Evolutionary conservation across 2,113 vertebrate species (phyloP), one percentile per base, ranked within the genome.

Genomic region (Chlorodrepanis virens): DNA sequence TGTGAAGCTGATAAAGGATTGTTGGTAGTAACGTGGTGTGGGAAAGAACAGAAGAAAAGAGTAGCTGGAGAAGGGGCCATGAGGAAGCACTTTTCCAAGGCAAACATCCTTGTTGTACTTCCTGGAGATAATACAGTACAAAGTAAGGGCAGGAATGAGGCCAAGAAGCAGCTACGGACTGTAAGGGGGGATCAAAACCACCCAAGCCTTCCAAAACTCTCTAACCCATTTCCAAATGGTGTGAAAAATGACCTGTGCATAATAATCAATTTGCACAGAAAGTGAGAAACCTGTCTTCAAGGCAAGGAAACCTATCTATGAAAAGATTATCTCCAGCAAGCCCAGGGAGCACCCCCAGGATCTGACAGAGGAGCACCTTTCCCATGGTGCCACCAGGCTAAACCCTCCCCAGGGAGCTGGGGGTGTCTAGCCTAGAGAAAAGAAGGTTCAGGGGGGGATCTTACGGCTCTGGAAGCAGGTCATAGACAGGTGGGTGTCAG

Each of bases 211-310:
- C 35, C 16, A n/a, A 79, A 87, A 16, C 29, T 12, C 49, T 56
- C 29, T 4, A 3, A 71, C 8, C 3, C 16, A 40, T 63, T 47
- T 54, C 29, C 16, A 47, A 53, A 60, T 15, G 8, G 5, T 35
- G 45, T 6, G 4, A 24, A 57, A 72, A 65, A 65, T 22, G 0
- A 47, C 14, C 56, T 24, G n/a, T 0, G 0, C 14, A 11, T 23
- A 27, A 44, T 24, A 33, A 45, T 25, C 15, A 80, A 37, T 57
- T 42, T 50, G 50, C 59, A 81, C 20, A 50, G 14, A 44, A 57
- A 72, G 37, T 4, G 12, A 80, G 42, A 42, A 80, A 56, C 35
- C 31, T 35, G 18, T 35, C 42, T 31, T 56, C 35, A 71, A 22
- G 42, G 6, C 33, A n/a, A 22, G 17, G 21, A 57, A 72, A 57